phyloP scores from a whole-genome alignment of 2,888 invertebrate genomes.

The Scaptodrosophila latifasciaeformis region DNA sequence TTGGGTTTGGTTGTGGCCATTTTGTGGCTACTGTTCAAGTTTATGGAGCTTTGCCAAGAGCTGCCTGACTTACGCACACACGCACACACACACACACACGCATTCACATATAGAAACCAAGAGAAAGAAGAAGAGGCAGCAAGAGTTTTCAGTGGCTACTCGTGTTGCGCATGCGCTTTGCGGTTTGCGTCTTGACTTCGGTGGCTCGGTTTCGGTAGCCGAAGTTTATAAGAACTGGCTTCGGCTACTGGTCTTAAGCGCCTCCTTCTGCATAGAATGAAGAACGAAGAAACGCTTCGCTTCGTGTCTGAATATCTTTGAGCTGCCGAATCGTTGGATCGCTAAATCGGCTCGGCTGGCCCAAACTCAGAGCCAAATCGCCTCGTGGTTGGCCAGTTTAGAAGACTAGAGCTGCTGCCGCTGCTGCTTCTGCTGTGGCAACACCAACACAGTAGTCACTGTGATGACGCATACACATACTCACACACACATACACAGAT shows the following conservation, averaged over 20 bases:
- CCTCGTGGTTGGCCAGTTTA: conserved; percentile 52
- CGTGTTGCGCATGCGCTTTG: conserved; percentile 61
- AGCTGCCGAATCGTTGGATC: conserved; percentile 16
- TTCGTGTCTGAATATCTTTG: too few relatives aligned
- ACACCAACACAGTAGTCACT: conserved; percentile 34
- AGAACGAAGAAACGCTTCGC: background rate
- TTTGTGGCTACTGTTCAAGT: conserved; percentile 58
- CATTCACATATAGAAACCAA: conserved; percentile 13
- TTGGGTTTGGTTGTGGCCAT: conserved; percentile 34
- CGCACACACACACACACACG: conserved; percentile 6
- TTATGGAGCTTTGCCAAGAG: conserved; percentile 34
- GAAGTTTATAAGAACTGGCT: conserved; percentile 58
- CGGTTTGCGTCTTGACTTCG: conserved; percentile 15
- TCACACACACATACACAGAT: conserved; percentile 11
- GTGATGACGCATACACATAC: conserved; percentile 50
- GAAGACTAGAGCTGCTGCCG: conserved; percentile 40
- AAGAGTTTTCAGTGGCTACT: conserved; percentile 47
- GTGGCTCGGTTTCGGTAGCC: conserved; percentile 33
- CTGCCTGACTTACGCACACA: conserved; percentile 44
- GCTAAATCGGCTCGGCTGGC: conserved; percentile 40
- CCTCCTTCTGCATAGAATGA: conserved; percentile 59
- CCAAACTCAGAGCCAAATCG: conserved; percentile 13
- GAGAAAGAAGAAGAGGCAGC: conserved; percentile 22
- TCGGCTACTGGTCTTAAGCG: conserved; percentile 75
- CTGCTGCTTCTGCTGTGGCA: conserved; percentile 16